These are phyloP conservation scores for Pinna nobilis DNA, from an alignment of 1,140 invertebrate species.

Conservation along the genomic window DNA sequence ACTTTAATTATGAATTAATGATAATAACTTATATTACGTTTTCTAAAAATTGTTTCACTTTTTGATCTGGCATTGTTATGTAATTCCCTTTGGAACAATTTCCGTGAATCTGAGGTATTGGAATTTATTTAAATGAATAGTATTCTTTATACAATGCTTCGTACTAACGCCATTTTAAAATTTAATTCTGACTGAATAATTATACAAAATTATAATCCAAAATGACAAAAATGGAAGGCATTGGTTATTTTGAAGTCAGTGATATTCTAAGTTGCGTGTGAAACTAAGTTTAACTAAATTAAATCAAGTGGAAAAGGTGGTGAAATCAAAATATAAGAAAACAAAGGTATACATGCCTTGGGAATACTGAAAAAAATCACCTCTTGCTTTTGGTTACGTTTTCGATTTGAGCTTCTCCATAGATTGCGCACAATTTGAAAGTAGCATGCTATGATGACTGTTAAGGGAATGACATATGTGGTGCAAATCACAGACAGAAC, in stretches of 20 bases:
- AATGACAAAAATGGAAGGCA: no score
- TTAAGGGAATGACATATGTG: conserved; percentile 36
- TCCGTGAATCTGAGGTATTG: no score
- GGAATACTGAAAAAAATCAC: conserved; percentile 9
- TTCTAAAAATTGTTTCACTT: no score
- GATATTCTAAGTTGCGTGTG: neutral
- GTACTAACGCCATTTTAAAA: no score
- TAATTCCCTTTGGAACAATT: no score
- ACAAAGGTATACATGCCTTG: neutral
- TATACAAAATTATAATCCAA: no score
- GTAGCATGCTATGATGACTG: conserved; percentile 32
- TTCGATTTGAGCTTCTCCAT: conserved; percentile 15
- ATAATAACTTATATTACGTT: no score
- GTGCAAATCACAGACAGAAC: conserved; percentile 26
- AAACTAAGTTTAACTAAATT: neutral
- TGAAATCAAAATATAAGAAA: neutral
- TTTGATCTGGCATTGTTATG: no score
- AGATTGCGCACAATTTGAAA: conserved; percentile 34
- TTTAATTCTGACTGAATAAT: no score
- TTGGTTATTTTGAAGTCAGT: neutral
- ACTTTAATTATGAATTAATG: no score
- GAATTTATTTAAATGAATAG: no score
- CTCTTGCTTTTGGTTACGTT: neutral
- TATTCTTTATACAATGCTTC: no score
- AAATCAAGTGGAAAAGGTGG: neutral